Evolutionary conservation across 2,113 vertebrate genomes (phyloP).

Genomic region (Uria aalge): DNA sequence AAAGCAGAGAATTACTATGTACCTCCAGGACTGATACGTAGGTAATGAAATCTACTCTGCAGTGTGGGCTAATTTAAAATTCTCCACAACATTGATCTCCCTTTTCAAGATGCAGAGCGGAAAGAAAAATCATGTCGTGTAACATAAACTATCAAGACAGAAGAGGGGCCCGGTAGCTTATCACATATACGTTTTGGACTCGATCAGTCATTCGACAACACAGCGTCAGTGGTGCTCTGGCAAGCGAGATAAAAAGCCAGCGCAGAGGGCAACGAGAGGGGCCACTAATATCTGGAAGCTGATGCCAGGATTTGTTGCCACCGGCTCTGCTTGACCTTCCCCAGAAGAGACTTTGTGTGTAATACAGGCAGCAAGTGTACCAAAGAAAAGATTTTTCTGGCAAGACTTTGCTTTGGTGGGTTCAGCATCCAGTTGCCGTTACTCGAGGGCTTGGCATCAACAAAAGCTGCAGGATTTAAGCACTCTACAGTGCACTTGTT

Average conservation of each 20-base stretch:
- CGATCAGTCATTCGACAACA: background rate
- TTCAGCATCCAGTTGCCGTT: background rate
- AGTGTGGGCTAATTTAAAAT: background rate
- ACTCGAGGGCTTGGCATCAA: background rate
- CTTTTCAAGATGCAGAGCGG: background rate
- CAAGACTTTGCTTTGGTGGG: background rate
- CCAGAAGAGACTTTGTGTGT: background rate
- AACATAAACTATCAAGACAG: background rate
- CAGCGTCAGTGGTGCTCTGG: background rate
- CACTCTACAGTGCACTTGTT: background rate
- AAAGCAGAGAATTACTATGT: background rate
- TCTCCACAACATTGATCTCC: background rate
- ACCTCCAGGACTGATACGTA: background rate
- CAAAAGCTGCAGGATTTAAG: background rate
- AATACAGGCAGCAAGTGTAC: background rate
- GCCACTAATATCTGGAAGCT: background rate
- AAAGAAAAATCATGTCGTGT: background rate
- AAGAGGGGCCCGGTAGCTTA: background rate
- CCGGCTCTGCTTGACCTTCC: background rate
- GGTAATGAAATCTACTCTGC: constrained; percentile 11
- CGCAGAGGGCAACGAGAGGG: background rate
- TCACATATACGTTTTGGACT: background rate
- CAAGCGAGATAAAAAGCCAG: background rate
- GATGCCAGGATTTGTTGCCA: background rate
- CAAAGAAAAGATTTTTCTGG: background rate